Conservation (phyloP, 2,797 vertebrate genomes). For the Thripadectes ignobilis region DNA sequence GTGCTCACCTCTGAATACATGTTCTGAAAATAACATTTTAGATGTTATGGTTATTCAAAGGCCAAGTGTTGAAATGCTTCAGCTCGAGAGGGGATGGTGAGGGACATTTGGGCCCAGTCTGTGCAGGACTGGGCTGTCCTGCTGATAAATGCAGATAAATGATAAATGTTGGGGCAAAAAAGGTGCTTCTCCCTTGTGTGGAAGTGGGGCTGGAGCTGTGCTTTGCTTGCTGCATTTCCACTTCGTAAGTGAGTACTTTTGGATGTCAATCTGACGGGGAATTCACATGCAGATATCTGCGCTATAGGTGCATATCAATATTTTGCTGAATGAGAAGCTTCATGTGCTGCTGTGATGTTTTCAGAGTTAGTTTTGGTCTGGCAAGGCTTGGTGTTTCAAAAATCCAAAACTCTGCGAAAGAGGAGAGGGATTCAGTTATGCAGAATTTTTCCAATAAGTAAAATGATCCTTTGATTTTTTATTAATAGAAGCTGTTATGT, state of each 20-base stretch:
- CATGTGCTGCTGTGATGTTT: neutral
- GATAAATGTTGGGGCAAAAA: neutral
- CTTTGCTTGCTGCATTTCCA: neutral
- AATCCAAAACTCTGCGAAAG: neutral
- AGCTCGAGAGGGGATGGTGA: neutral
- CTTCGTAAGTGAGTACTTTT: neutral
- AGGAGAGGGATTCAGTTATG: neutral
- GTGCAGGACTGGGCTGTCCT: neutral
- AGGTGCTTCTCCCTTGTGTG: rapidly evolving
- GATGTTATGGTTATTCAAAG: neutral
- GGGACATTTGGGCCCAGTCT: rapidly evolving
- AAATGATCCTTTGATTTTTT: neutral
- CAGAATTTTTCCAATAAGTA: neutral
- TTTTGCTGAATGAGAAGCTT: neutral
- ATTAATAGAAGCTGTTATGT: neutral
- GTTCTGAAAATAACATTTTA: neutral
- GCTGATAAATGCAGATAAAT: neutral
- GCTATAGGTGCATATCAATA: neutral
- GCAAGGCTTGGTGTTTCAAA: neutral
- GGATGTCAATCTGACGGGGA: neutral
- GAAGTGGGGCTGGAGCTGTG: neutral
- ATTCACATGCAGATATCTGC: neutral
- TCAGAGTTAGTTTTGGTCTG: neutral
- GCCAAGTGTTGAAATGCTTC: neutral
- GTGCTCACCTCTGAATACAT: neutral